A percentile compares a stretch with the other conserved stretches of the same genome.
Evolutionary conservation across 2,113 vertebrate genomes (phyloP).

Genomic region (Hemiscyllium ocellatum): DNA sequence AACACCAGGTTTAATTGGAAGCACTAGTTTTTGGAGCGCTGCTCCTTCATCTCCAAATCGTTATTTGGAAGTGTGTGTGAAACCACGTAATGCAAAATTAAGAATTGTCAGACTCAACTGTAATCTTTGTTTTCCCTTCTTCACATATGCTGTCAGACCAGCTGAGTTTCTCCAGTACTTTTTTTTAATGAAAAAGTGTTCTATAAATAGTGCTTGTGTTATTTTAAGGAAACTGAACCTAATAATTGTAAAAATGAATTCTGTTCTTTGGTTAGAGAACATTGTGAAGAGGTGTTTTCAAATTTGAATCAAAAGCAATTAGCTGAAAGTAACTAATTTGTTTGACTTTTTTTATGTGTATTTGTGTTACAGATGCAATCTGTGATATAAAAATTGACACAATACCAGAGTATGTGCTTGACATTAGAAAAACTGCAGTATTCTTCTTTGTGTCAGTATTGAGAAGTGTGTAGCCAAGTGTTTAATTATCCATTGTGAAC

Average conservation of each 20-base stretch:
- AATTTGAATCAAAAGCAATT: neutral
- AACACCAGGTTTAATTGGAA: no score
- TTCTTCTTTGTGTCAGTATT: neutral
- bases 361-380: neutral
- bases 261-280: neutral
- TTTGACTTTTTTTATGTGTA: neutral
- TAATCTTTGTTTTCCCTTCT: no score
- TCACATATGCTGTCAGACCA: no score
- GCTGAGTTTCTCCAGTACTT: no score
- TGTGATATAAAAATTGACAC: neutral
- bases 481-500: neutral
- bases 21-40: no score
- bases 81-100: neutral
- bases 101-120: no score
- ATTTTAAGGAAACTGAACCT: neutral
- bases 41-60: no score
- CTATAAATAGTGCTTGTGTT: neutral
- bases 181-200: neutral
- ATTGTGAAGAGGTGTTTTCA: neutral
- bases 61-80: neutral
- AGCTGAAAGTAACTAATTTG: neutral
- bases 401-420: neutral
- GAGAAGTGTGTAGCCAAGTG: neutral
- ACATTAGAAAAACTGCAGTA: neutral
- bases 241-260: neutral